Conservation (phyloP, 2,113 vertebrate species). For the Ailurus styani region DNA sequence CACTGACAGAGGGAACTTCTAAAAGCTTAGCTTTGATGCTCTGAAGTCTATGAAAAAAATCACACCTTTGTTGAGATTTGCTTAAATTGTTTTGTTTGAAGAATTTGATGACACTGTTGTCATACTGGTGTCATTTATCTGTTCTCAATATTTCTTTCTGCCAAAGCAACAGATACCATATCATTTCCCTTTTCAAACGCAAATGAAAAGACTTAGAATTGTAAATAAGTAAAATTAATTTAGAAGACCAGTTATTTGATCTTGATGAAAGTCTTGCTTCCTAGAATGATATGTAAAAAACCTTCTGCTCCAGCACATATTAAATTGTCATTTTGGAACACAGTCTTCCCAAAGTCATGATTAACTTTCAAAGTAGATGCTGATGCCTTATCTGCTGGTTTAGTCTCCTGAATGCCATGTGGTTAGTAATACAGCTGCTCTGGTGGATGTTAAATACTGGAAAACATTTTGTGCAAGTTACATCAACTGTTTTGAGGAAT, state of each 20-base stretch:
- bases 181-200: background rate
- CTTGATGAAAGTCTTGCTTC: conserved; percentile 12
- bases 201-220: background rate
- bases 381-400: too few species aligned
- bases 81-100: conserved; percentile 16
- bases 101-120: background rate
- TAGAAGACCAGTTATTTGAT: background rate
- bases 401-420: background rate
- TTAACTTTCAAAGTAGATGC: background rate
- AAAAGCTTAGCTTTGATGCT: background rate
- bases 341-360: background rate
- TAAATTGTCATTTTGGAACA: background rate
- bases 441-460: background rate
- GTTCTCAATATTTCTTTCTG: background rate
- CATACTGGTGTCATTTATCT: background rate
- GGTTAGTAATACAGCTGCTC: too few species aligned
- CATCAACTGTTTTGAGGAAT: background rate
- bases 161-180: background rate
- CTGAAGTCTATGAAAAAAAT: background rate
- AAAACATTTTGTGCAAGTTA: background rate
- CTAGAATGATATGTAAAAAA: background rate
- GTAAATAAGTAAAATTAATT: conserved; percentile 18
- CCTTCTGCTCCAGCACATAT: background rate
- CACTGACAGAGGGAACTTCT: background rate
- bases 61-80: background rate